Evolutionary conservation across 2,797 vertebrate species (phyloP).

Genomic region (Leptoclinus maculatus): DNA sequence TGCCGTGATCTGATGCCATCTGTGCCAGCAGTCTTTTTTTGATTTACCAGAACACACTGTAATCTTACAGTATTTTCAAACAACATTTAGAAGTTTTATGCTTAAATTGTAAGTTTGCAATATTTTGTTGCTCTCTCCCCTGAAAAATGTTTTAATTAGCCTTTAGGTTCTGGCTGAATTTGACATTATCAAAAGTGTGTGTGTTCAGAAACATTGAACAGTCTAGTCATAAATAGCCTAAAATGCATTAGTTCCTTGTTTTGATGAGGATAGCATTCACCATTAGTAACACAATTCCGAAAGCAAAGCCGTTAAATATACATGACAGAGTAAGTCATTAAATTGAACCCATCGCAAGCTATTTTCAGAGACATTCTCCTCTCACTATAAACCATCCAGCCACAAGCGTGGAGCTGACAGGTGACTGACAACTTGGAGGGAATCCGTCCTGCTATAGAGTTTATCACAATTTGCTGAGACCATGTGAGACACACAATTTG

Average conservation of each 20-base stretch:
- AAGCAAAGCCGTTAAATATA: neutral
- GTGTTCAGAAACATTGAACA: neutral
- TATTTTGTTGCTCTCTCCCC: too few species aligned
- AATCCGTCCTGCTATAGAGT: neutral
- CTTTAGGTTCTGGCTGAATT: neutral
- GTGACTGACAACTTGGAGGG: neutral
- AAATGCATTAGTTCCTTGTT: neutral
- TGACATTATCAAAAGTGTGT: neutral
- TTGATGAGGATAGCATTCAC: neutral
- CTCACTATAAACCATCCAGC: neutral
- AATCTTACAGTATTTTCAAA: neutral
- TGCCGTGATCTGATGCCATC: neutral
- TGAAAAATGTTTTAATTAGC: neutral
- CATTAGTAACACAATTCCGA: neutral
- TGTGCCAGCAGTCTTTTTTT: neutral
- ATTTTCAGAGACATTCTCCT: neutral
- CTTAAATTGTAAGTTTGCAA: neutral
- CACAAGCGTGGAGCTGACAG: neutral
- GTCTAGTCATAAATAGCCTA: neutral
- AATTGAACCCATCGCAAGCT: neutral
- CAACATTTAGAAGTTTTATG: neutral
- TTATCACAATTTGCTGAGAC: neutral
- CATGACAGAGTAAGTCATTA: neutral
- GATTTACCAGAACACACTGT: neutral
- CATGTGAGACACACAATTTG: neutral